Evolutionary conservation across 35 echinoderm and acorn worm species (phyloP), one percentile per base, ranked within the genome.

Genomic region (Ophioderma brevispina): DNA sequence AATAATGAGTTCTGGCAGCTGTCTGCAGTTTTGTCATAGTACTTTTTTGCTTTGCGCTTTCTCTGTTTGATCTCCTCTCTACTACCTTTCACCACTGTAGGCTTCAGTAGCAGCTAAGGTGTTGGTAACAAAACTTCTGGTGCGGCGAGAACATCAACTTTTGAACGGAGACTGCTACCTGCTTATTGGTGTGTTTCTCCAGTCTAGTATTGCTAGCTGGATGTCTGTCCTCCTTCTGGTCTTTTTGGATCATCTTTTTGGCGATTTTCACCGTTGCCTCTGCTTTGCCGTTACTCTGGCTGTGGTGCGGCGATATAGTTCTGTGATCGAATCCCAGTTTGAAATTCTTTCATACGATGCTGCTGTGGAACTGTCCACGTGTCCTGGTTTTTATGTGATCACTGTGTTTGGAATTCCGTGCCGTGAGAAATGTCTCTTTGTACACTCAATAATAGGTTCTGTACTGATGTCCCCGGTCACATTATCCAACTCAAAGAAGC

Each of bases 211-310:
- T 59, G 31, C 40, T 40, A 35, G 75, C 92, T 37, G 55, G 75
- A 49, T 56, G 13, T 40, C 37, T 35, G 43, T 41, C 77, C 78
- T 18, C 32, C 77, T 77, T 91, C 91, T 30, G 50, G 3, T 50
- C 85, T 77, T 81, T 95, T 95, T 75, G 88, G 92, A 13, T 89
- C n/a, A 40, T 92, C 34, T 77, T 83, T 76, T 95, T 92, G 6
- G 89, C 90, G 32, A 89, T 95, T 56, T 95, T 95, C 0, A 92
- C 42, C 30, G 42, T 31, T 21, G 39, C 23, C 19, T 84, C 81
- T 46, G 42, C 81, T 55, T 84, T 55, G 55, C 92, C 64, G 35
- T 89, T 93, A 10, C 78, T 78, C 33, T 89, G 40, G 31, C 76
- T 76, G 23, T 89, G 76, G 14, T 75, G 21, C 15, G 79, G 86